Evolutionary conservation across 2,888 invertebrate genomes (phyloP).

Genomic region (Drosophila nr. fundita): DNA sequence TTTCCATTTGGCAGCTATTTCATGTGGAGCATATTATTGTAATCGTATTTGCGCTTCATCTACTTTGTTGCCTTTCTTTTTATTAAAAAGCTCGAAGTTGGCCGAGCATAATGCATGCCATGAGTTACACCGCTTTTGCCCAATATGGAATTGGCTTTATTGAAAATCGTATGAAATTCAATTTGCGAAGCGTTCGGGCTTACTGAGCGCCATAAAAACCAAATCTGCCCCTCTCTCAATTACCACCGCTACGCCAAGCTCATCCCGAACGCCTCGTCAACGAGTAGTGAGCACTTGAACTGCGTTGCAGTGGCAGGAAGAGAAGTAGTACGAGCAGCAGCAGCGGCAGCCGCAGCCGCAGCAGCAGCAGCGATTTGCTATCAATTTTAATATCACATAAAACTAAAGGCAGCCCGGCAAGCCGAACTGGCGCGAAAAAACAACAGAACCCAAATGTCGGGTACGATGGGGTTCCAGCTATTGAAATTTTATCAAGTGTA

Average conservation of each 20-base stretch:
- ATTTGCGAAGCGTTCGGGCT: constrained; percentile 59
- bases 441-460: constrained; percentile 45
- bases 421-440: constrained; percentile 67
- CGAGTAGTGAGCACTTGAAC: constrained; percentile 59
- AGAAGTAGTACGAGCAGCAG: not conserved
- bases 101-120: constrained; percentile 51
- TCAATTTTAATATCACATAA: constrained; percentile 79
- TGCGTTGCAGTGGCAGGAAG: constrained; percentile 22
- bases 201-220: constrained; percentile 54
- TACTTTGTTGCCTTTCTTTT: constrained; percentile 3
- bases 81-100: constrained; percentile 28
- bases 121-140: constrained; percentile 60
- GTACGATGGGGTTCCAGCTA: constrained; percentile 48
- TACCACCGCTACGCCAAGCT: not conserved
- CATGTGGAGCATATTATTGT: constrained; percentile 6
- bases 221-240: constrained; percentile 14
- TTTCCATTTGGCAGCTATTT: constrained; percentile 3
- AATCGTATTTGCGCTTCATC: constrained; percentile 6
- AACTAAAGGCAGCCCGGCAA: constrained; percentile 72
- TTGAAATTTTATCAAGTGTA: constrained; percentile 79
- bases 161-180: constrained; percentile 76
- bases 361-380: constrained; percentile 71
- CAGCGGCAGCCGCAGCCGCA: constrained; percentile 33
- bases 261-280: not conserved
- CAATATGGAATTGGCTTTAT: constrained; percentile 74